A percentile compares a stretch with the other conserved stretches of the same genome.
These are phyloP conservation scores for Leptinotarsa tumamoca DNA, from an alignment of 2,888 invertebrate species.

Conservation along the genomic window DNA sequence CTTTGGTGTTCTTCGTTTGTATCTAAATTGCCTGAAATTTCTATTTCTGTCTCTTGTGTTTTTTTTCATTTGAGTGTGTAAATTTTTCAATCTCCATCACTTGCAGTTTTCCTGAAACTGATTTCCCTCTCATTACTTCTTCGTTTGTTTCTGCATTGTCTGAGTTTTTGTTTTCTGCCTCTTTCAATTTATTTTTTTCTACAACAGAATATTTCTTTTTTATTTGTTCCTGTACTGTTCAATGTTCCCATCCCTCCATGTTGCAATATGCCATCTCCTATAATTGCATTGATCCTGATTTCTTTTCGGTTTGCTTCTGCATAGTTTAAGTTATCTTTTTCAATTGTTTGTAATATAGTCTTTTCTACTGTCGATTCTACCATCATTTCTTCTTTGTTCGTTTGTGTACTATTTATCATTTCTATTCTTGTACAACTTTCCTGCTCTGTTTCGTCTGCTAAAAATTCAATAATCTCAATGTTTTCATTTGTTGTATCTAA, in stretches of 20 bases:
- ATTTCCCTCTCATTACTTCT: neutral
- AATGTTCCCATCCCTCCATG: neutral
- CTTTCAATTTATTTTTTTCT: neutral
- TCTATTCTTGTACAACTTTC: neutral
- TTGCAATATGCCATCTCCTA: conserved; percentile 1
- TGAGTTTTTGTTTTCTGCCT: neutral
- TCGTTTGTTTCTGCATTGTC: neutral
- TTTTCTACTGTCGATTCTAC: neutral
- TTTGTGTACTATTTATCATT: neutral
- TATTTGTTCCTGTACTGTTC: conserved; percentile 2
- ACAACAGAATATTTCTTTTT: neutral
- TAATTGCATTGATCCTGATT: neutral
- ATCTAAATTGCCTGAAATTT: too few species aligned
- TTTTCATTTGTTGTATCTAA: neutral
- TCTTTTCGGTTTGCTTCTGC: conserved; percentile 3
- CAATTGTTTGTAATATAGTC: neutral
- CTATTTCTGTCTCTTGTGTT: too few species aligned
- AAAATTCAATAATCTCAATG: too few species aligned
- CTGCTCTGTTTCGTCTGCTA: neutral
- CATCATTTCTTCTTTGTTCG: neutral
- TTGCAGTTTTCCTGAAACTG: neutral
- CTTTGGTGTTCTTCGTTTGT: too few species aligned
- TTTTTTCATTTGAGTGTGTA: too few species aligned
- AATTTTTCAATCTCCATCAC: too few species aligned
- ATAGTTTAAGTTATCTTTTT: neutral